phyloP scores from a whole-genome alignment of 2,113 vertebrate species.

The mouse (Mus musculus) region GRCm39 chr16:56295001-56295500 shows the following conservation, averaged over 20 bases:
- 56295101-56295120: not conserved
- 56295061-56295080: not conserved
- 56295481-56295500: constrained; percentile 20
- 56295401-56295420: not conserved
- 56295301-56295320: not conserved
- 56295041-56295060: not conserved
- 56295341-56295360: not conserved
- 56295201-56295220: not conserved
- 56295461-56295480: not conserved
- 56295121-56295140: not conserved
- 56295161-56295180: not conserved
- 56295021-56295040: not conserved
- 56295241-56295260: not conserved
- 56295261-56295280: not conserved
- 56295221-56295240: not conserved
- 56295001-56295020: not conserved
- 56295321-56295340: not conserved
- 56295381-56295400: constrained; percentile 1
- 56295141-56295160: not conserved
- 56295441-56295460: not conserved
- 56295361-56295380: not conserved
- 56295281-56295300: not conserved
- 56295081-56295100: not conserved
- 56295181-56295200: not conserved
- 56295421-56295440: constrained; percentile 25